Evolutionary conservation across 1,140 invertebrate species (phyloP).

Genomic region (Zaprionus africanus): DNA sequence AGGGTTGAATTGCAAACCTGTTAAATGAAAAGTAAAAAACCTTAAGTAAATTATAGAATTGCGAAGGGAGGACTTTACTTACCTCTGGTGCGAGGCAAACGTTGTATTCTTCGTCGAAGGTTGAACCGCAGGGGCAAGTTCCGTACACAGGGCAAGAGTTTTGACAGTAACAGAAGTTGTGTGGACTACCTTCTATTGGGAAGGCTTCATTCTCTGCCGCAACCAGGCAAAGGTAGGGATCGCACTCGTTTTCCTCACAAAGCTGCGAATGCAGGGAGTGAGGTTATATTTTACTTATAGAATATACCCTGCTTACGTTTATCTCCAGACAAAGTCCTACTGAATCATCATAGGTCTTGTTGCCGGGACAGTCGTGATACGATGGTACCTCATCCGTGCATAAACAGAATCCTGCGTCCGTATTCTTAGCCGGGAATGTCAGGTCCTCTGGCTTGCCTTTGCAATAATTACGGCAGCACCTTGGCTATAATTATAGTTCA

Average conservation of each 20-base stretch:
- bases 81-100: conserved; percentile 42
- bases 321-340: not conserved
- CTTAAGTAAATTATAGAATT: too few species aligned
- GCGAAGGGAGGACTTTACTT: not conserved
- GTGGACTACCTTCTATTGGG: not conserved
- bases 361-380: conserved; percentile 10
- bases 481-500: conserved; percentile 38
- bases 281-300: not conserved
- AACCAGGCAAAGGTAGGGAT: conserved; percentile 16
- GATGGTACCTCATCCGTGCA: conserved; percentile 49
- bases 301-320: conserved; percentile 10
- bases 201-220: not conserved
- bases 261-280: not conserved
- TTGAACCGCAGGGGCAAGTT: not conserved
- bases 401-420: conserved; percentile 54
- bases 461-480: conserved; percentile 53
- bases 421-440: conserved; percentile 44
- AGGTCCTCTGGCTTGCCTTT: conserved; percentile 34
- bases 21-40: not conserved
- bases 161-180: conserved; percentile 42
- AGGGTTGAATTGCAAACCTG: conserved; percentile 17
- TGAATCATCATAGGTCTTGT: conserved; percentile 8
- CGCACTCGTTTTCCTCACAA: conserved; percentile 23
- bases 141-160: conserved; percentile 29
- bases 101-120: not conserved